A percentile compares a stretch with the other conserved stretches of the same genome.
phyloP scores from a whole-genome alignment of 1,140 invertebrate genomes.

The Brachionus angularis region DNA sequence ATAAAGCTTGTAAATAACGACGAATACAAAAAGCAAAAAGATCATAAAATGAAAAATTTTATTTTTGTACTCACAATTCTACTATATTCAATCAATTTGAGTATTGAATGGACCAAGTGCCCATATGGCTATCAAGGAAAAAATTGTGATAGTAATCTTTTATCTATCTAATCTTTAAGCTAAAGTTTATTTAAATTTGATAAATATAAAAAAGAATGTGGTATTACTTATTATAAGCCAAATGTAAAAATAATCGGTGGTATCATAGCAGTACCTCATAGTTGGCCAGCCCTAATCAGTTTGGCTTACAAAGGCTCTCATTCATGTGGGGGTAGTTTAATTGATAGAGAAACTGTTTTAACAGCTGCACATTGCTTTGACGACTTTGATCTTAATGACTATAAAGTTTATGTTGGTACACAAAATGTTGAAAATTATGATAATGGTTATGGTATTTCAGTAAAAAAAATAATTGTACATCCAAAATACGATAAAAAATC shows the following conservation, averaged over 20 bases:
- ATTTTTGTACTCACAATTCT: no score
- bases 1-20: no score
- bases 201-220: no score
- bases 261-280: not conserved
- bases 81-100: no score
- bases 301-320: not conserved
- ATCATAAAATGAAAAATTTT: no score
- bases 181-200: no score
- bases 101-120: no score
- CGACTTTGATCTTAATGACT: not conserved
- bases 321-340: not conserved
- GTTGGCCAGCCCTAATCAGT: not conserved
- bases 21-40: no score
- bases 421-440: not conserved
- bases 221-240: no score
- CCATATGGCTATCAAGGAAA: no score
- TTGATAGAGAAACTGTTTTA: not conserved
- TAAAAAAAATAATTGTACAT: not conserved
- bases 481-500: not conserved
- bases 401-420: not conserved
- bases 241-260: not conserved
- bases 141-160: no score
- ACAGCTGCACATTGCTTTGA: slow-evolving; percentile 1
- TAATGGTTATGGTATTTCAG: not conserved
- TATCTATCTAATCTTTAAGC: no score